Evolutionary conservation across 2,113 vertebrate species (phyloP).

Genomic region (Labeo catla): DNA sequence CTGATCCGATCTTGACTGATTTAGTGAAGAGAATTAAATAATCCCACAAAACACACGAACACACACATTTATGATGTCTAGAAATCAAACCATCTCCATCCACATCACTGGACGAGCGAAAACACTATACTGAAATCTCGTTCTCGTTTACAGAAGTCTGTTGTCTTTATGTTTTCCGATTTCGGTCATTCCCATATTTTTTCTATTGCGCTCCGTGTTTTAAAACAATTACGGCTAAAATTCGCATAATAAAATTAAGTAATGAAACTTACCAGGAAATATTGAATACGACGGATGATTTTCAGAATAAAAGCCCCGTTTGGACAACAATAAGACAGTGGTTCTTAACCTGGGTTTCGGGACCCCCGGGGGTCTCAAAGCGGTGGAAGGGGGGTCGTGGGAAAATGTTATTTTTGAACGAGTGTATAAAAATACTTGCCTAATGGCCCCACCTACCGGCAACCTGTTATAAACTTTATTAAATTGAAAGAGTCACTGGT

Average conservation of each 20-base stretch:
- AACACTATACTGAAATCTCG: neutral
- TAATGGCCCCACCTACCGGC: too few species aligned
- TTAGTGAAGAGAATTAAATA: neutral
- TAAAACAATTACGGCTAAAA: neutral
- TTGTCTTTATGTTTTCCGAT: neutral
- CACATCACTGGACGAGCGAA: neutral
- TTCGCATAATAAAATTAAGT: neutral
- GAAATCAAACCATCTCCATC: neutral
- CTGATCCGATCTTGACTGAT: neutral
- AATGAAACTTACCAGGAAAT: neutral
- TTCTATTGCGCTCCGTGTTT: neutral
- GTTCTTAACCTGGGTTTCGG: too few species aligned
- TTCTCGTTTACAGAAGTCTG: neutral
- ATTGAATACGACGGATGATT: neutral
- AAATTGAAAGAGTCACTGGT: too few species aligned
- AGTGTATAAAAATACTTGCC: too few species aligned
- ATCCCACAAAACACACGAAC: neutral
- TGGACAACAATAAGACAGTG: neutral
- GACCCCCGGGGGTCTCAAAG: too few species aligned
- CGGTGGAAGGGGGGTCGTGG: too few species aligned
- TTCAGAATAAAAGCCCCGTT: constrained; percentile 34
- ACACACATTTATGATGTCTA: neutral
- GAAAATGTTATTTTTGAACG: too few species aligned
- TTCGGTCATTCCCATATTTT: neutral
- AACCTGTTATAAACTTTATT: too few species aligned